Evolutionary conservation across 2,888 invertebrate species (phyloP).

Genomic region (Formica aserva): DNA sequence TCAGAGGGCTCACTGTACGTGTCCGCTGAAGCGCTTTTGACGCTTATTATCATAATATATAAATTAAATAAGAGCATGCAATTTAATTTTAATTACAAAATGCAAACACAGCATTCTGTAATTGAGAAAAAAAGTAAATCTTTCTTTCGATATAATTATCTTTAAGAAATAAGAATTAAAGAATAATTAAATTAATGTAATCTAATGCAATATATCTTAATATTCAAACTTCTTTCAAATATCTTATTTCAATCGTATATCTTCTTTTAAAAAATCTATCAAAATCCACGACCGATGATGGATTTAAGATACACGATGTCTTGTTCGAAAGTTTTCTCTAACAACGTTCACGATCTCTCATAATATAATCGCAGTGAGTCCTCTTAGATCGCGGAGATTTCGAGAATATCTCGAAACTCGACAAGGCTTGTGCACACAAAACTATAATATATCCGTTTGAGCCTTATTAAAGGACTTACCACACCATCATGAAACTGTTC

Average conservation of each 20-base stretch:
- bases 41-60: not conserved
- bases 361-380: conserved; percentile 53
- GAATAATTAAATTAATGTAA: not conserved
- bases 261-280: not conserved
- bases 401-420: conserved; percentile 66
- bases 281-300: not conserved
- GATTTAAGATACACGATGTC: not conserved
- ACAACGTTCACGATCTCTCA: not conserved
- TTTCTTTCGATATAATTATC: not conserved
- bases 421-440: conserved; percentile 86
- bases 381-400: conserved; percentile 27
- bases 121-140: not conserved
- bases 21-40: not conserved
- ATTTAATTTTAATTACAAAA: conserved; percentile 11
- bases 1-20: conserved; percentile 15
- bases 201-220: not conserved
- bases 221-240: not conserved
- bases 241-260: not conserved
- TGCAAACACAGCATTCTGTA: not conserved
- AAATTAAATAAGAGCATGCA: conserved; percentile 1
- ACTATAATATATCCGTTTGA: conserved; percentile 82
- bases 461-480: conserved; percentile 89
- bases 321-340: not conserved
- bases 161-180: not conserved
- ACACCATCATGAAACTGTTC: conserved; percentile 95